Base-by-base conservation (phyloP, 2,113 vertebrate species). In the Calypte anna region DNA sequence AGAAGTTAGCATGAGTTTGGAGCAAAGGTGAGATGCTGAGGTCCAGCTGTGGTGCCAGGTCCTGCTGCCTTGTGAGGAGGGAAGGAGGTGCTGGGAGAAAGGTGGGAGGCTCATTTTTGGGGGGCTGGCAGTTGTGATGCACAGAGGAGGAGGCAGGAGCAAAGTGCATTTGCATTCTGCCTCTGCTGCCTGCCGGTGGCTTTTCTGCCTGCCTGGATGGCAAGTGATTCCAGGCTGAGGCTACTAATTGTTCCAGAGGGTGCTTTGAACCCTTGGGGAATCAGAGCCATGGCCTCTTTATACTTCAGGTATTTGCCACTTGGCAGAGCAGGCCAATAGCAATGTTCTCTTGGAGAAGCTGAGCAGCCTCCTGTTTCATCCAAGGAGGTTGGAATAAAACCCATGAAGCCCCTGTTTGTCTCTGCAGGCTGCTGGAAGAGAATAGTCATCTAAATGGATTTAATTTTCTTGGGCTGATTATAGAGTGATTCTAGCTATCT, bases 1-100 rank as follows among this genome's bases (percentile, higher is more conserved):
- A 31, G 40, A 57, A 66, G 53, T 44, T 46, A 33, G 31, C 33
- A 27, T 53, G 38, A 53, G 36, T 53, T 90, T 82, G 12, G 79
- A 25, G 70, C 38, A 59, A 40, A 36, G 43, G 48, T 58, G 72
- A 64, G 76, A 7, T 20, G 53, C 46, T 36, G 78, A 62, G 43
- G 44, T 38, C 7, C 28, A 70, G 63, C 68, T 28, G 6, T 2
- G 23, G 59, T 46, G 59, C 44, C 59, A 74, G 54, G 24, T 43
- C 50, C 36, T 36, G 58, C 79, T 77, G 59, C 28, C 19, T n/a
- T 27, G 40, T 15, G 44, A 23, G 4, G 40, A 46, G 57, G 58
- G 40, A 40, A 23, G 48, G 3, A 2, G 2, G 43, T 64, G 40
- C 10, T 1, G 0, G 10, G 4, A 31, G 62, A 19, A 61, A 50